Evolutionary conservation across 2,113 vertebrate species (phyloP).

Genomic region (Poicephalus meyeri): DNA sequence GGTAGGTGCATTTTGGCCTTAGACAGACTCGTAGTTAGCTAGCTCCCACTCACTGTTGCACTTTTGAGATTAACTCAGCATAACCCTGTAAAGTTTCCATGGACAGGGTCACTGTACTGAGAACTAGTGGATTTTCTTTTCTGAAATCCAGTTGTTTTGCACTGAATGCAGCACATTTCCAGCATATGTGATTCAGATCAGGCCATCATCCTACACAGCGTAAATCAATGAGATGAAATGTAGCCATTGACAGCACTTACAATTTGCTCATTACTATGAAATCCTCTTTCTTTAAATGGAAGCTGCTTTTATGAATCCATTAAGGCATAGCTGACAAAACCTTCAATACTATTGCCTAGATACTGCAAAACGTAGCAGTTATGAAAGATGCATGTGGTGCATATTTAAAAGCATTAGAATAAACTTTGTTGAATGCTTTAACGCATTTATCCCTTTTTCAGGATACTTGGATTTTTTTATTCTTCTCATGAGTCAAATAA

Average conservation of each 20-base stretch:
- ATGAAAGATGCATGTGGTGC: slow-evolving; percentile 35
- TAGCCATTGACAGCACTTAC: slow-evolving; percentile 58
- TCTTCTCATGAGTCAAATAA: slow-evolving; percentile 13
- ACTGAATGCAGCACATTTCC: background rate
- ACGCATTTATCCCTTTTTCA: slow-evolving; percentile 15
- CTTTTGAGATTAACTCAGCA: background rate
- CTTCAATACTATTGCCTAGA: slow-evolving; percentile 38
- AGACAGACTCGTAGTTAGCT: background rate
- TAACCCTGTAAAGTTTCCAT: background rate
- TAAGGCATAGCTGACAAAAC: slow-evolving; percentile 57
- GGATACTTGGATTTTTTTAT: slow-evolving; percentile 1
- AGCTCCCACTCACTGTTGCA: background rate
- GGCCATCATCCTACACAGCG: slow-evolving; percentile 5
- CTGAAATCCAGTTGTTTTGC: slow-evolving; percentile 5
- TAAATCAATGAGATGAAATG: slow-evolving; percentile 64
- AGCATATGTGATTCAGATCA: slow-evolving; percentile 21
- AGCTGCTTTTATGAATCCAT: slow-evolving; percentile 44
- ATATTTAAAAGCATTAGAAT: slow-evolving; percentile 59
- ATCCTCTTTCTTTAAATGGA: slow-evolving; percentile 47
- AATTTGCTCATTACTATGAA: slow-evolving; percentile 53
- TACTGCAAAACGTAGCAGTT: slow-evolving; percentile 47
- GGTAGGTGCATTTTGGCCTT: background rate
- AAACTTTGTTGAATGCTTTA: slow-evolving; percentile 21
- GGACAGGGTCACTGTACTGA: background rate
- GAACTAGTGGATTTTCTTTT: background rate